Evolutionary conservation across 2,113 vertebrate species (phyloP), one percentile per base, ranked within the genome.

Genomic region (Thunnus maccoyii): DNA sequence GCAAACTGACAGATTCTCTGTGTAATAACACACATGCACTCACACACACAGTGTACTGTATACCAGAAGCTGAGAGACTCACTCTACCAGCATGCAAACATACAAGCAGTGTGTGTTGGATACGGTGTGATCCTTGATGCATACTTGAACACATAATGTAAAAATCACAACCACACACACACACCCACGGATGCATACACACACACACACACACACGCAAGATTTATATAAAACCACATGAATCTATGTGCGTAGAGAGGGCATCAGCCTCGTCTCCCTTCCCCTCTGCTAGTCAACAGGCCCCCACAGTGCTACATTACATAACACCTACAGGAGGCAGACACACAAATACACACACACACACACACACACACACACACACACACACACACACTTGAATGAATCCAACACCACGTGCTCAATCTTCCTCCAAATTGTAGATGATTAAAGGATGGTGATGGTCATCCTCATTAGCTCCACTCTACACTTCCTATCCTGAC

Each of bases 301-400:
- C 75, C 27, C 81, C 73, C 75, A 79, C 75, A 80, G 72, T 74
- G 64, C 72, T 25, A 20, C 65, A 66, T 92, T 92, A 90, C 22
- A 32, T 90, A 90, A 91, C 54, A 67, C 46, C 52, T 52, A 69
- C 9, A 75, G 54, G 57, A 82, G 46, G 61, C 70, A 68, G 30
- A 71, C 74, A 76, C 72, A 52, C 25, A 72, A 22, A 71, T 61
- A 46, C 13, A 51, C 25, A 44, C 18, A 41, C 36, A 41, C 36
- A 41, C 7, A 36, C 7, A 36, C 32, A 6, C 30, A 32, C 50
- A 36, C 32, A 36, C 32, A 36, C 4, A 32, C 5, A 32, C 30
- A 32, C 30, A 32, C 6, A 32, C 2, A 57, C 61, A 71, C 67
- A 73, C 27, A 60, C 65, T 36, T 7, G 13, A 74, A 74, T 65